Evolutionary conservation across 2,113 vertebrate genomes (phyloP), one percentile per base, ranked within the genome.

Genomic region (Ammodytes dubius): DNA sequence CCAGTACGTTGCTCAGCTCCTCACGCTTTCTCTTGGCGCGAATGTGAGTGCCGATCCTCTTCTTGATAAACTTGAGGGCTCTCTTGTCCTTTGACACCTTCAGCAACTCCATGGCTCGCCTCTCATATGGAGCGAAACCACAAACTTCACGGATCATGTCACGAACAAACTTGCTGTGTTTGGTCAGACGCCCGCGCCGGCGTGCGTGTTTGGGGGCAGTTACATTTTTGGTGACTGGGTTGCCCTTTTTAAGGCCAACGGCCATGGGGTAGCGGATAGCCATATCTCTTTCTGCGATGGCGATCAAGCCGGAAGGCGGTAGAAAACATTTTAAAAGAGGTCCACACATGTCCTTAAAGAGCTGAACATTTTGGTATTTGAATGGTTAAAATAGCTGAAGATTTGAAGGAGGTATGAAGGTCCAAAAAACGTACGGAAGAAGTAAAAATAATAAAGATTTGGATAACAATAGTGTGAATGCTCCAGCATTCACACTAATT

Each of bases 81-180:
- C 97, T 95, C 89, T 99, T 99, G 79, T 99, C 97, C 92, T 99
- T 99, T 60, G 98, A 99, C 70, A 99, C 98, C 64, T 99, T 99
- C 74, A 99, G 94, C 95, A 99, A 69, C 86, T 99, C 98, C 98
- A 98, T 99, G 2, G 98, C 97, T 0, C 97, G 94, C 50, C 96
- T 96, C 91, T 99, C 98, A 0, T 99, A 99, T 0, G 98, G 98
- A 0, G 97, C 97, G 2, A 99, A 99, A 53, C 97, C 98, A 1
- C 98, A 99, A 60, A 99, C 98, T 27, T 99, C 98, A 3, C 97
- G 95, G 93, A 98, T 99, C 96, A 97, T 97, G 91, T 99, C 98
- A 0, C 98, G 94, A 63, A 98, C 96, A 82, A 99, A 99, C 91
- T 99, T 99, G 74, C 96, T 97, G 93, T 99, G 98, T 83, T 99